Percentiles rank a stretch among this genome's conserved stretches.
Evolutionary conservation across 2,797 vertebrate species (phyloP).

Genomic region (Eulemur albifrons): DNA sequence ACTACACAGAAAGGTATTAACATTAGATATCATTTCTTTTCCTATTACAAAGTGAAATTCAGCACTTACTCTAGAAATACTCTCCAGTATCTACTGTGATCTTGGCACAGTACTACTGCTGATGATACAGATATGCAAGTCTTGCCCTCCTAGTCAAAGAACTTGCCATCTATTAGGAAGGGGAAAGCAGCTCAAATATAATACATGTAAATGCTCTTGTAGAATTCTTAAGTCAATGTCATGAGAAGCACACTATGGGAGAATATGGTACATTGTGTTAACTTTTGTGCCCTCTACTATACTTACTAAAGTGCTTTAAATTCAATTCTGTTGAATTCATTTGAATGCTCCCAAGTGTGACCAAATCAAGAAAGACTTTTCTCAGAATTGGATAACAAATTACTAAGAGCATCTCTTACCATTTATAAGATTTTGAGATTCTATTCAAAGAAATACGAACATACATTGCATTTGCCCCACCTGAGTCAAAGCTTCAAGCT

Average conservation of each 20-base stretch:
- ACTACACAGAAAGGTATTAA: background rate
- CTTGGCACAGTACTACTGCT: background rate
- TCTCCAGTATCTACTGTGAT: background rate
- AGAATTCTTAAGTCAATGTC: background rate
- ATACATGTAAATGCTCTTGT: background rate
- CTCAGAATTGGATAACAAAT: conserved; percentile 40
- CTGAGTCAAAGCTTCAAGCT: too few relatives aligned
- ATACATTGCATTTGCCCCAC: too few relatives aligned
- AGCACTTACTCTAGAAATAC: background rate
- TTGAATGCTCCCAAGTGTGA: conserved; percentile 36
- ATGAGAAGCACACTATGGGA: background rate
- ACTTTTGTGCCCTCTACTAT: background rate
- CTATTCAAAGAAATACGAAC: background rate
- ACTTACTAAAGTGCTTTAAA: background rate
- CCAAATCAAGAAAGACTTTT: background rate
- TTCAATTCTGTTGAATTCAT: conserved; percentile 4
- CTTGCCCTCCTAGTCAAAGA: background rate
- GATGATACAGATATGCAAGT: background rate
- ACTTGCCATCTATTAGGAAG: background rate
- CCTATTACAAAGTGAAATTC: background rate
- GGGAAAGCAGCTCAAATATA: background rate
- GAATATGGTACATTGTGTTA: background rate
- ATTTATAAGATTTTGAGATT: conserved; percentile 13
- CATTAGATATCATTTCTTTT: background rate
- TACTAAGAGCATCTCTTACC: background rate